A percentile compares a stretch with the other conserved stretches of the same genome.
Evolutionary conservation across 1,140 invertebrate species (phyloP).

Genomic region (Tenebrio molitor): DNA sequence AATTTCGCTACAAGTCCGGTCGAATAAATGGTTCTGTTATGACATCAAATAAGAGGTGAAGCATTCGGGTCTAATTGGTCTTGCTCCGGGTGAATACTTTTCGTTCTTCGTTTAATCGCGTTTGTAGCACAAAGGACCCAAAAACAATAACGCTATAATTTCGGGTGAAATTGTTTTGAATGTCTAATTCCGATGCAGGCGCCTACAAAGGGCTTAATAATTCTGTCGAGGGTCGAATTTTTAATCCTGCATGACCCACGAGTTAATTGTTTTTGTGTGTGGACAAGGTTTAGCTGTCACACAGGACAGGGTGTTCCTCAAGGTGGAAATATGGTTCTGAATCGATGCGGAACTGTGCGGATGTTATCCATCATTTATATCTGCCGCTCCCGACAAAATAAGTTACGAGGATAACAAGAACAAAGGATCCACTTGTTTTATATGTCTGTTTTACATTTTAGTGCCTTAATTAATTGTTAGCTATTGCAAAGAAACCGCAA

Average conservation of each 20-base stretch:
- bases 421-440: background rate
- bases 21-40: conserved; percentile 18
- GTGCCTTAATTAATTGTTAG: conserved; percentile 21
- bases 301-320: background rate
- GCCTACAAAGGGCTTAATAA: too few relatives aligned
- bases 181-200: conserved; percentile 4
- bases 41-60: conserved; percentile 25
- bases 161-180: conserved; percentile 24
- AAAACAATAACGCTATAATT: conserved; percentile 32
- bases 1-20: background rate
- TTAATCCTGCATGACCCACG: background rate
- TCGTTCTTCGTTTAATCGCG: conserved; percentile 13
- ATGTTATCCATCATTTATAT: conserved; percentile 2
- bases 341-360: background rate
- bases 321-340: background rate
- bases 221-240: too few relatives aligned
- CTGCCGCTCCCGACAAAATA: background rate
- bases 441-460: conserved; percentile 6
- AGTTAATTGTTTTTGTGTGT: background rate
- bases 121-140: background rate
- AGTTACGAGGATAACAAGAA: background rate
- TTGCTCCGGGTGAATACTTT: conserved; percentile 11
- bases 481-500: conserved; percentile 11
- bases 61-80: conserved; percentile 10
- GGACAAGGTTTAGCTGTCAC: background rate